Base-by-base conservation (phyloP, 2,113 vertebrate species). In the Notiomystis cincta region DNA sequence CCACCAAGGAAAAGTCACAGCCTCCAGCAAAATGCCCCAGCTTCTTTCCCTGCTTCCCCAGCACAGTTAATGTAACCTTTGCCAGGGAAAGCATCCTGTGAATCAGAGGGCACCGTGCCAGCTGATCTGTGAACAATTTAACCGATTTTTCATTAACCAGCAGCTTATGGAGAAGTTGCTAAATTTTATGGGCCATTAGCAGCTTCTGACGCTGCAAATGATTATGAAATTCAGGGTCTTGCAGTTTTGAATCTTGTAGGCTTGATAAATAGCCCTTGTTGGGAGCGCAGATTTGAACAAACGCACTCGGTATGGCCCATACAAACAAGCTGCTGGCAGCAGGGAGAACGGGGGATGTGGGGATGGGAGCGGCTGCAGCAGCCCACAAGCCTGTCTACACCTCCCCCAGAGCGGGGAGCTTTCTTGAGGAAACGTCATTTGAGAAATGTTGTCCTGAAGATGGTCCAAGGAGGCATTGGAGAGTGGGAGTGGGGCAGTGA, bases 141-240 rank as follows among this genome's bases (percentile, higher is more conserved):
- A 97, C 96, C 12, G 90, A 97, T 97, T 97, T 98, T 98, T 98
- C 97, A 97, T 98, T 98, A 98, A 98, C 94, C 94, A 97, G 94
- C 95, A 97, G 97, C 96, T 98, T 96, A 97, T 96, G 95, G 97
- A 96, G 94, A 97, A 97, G 97, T 97, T 97, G 96, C 97, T 97
- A 97, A 97, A 98, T 98, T 97, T 98, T 97, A 98, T 96, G 97
- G 97, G 66, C 97, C 97, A 98, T 98, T 98, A 98, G 95, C 95
- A 95, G 93, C 83, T 97, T 97, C 95, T 96, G 96, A 97, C 20
- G 60, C 92, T 93, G 93, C 94, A 98, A 97, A 97, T 94, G 94
- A 96, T 92, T 96, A 94, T 96, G 97, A 95, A 96, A 97, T 95
- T 94, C 92, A 94, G 93, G 77, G 82, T 91, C 92, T 96, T 97